Evolutionary conservation across 2,797 vertebrate species (phyloP).

Genomic region (Botia kubotai): DNA sequence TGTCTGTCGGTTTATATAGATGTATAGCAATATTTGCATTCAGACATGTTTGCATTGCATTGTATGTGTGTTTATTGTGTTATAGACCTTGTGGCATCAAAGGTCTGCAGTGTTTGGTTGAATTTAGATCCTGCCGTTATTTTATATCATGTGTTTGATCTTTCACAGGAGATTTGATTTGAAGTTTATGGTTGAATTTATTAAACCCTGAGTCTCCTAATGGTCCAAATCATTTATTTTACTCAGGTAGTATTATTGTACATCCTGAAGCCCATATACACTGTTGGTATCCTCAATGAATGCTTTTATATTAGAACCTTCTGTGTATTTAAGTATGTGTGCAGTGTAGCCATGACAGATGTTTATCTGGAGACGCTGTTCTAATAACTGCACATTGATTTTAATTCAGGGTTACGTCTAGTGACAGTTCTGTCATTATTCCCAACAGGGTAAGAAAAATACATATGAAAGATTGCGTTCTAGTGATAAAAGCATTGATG

Average conservation of each 20-base stretch:
- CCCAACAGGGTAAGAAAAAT: neutral
- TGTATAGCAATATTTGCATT: conserved; percentile 11
- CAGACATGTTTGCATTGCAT: conserved; percentile 15
- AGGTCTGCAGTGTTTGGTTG: neutral
- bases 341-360: too few species aligned
- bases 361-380: neutral
- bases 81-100: neutral
- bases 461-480: neutral
- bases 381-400: conserved; percentile 14
- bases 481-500: neutral
- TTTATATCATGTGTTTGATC: conserved; percentile 18
- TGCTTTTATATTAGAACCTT: neutral
- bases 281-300: neutral
- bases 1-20: neutral
- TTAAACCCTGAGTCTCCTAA: neutral
- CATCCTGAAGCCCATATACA: neutral
- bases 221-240: conserved; percentile 24
- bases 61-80: conserved; percentile 9
- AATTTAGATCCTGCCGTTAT: conserved; percentile 19
- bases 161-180: conserved; percentile 24
- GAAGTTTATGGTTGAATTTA: conserved; percentile 7
- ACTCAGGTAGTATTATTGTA: conserved; percentile 2
- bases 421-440: neutral
- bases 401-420: conserved; percentile 11
- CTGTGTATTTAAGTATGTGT: too few species aligned